Evolutionary conservation across 2,888 invertebrate genomes (phyloP).

Genomic region (Pteria penguin): DNA sequence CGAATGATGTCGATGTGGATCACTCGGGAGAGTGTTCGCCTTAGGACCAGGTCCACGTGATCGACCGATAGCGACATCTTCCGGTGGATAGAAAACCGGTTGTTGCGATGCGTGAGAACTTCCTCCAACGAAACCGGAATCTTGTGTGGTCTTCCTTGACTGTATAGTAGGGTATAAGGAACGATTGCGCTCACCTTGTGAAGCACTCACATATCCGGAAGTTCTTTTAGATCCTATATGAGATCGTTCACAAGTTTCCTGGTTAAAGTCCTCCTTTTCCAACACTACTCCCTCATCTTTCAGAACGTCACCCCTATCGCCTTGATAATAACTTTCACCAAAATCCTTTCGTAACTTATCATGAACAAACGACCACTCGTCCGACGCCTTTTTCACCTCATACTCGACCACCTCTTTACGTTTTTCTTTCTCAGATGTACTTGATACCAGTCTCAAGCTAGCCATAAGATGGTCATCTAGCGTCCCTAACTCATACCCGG

Average conservation of each 20-base stretch:
- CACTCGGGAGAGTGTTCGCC: background rate
- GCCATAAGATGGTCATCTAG: constrained; percentile 64
- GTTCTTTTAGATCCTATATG: constrained; percentile 5
- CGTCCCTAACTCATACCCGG: constrained; percentile 53
- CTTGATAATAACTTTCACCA: constrained; percentile 61
- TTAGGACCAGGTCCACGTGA: background rate
- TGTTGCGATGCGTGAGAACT: background rate
- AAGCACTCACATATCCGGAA: constrained; percentile 18
- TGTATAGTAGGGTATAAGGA: background rate
- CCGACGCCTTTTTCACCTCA: constrained; percentile 33
- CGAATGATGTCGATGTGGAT: background rate
- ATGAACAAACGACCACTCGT: constrained; percentile 65
- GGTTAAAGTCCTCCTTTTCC: constrained; percentile 5
- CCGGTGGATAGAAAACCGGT: constrained; percentile 5
- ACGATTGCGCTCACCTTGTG: background rate
- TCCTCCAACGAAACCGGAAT: background rate
- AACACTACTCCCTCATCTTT: constrained; percentile 20
- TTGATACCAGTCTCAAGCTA: constrained; percentile 54
- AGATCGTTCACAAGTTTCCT: background rate
- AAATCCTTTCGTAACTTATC: constrained; percentile 54
- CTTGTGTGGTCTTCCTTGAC: background rate
- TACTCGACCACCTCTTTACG: background rate
- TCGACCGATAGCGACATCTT: background rate
- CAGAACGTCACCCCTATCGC: constrained; percentile 57
- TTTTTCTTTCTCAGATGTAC: constrained; percentile 33